Base-by-base conservation (phyloP, 2,113 vertebrate species). In the Hippocampus guttulatus region DNA sequence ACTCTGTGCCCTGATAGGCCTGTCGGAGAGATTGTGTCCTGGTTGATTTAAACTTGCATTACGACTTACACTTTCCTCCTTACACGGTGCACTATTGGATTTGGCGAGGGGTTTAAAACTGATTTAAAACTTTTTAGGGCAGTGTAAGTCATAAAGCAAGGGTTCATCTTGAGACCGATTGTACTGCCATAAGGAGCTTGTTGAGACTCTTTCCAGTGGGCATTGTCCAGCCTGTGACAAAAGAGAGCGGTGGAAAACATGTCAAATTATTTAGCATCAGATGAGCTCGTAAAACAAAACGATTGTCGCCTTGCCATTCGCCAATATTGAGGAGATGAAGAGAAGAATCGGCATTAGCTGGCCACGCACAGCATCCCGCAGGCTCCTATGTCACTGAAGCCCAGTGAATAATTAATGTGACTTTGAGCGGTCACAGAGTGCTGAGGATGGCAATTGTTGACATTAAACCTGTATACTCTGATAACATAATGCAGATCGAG, bases 81-180 rank as follows among this genome's bases (percentile, higher is more conserved):
- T n/a, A 45, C 40, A 14, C 10, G 2, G 64, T 38, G 43, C 70
- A 70, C 16, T 52, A 77, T 84, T 82, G 77, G 77, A 74, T 75
- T 68, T 62, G 1, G 16, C 6, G 16, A 67, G 51, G 41, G 69
- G 71, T 71, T 86, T 77, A 30, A 81, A 78, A 67, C 81, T 65
- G 64, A 57, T 52, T 70, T 75, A 88, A 85, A 40, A 69, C 47
- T 15, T 12, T 1, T 60, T 12, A 68, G 85, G 84, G 85, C 77
- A 79, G 81, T 82, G 87, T 88, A 85, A 89, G 90, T 91, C 89
- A 90, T 92, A 92, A 92, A 85, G 84, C 91, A 90, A 83, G 88
- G 55, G 20, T 91, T 81, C 90, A 90, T 91, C 82, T 88, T 86
- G 78, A 90, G 85, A 89, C 83, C 89, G 85, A 89, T 84, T 89